These are phyloP conservation scores for Beris chalybata DNA, from an alignment of 2,888 invertebrate genomes.

Conservation along the genomic window DNA sequence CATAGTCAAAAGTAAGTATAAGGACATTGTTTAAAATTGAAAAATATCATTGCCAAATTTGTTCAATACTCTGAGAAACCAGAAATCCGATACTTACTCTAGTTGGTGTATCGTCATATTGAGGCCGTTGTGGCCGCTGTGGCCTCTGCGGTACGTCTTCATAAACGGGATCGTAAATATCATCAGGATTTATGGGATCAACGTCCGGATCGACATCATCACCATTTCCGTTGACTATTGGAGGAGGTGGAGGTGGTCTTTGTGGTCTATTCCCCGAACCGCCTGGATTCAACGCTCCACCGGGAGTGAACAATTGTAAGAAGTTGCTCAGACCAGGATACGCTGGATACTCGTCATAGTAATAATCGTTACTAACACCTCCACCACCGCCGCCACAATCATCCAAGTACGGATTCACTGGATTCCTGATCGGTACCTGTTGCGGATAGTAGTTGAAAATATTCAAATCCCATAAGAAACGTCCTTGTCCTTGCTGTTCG, in stretches of 20 bases:
- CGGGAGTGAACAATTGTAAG: constrained; percentile 49
- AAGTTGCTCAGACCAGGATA: constrained; percentile 45
- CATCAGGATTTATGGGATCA: constrained; percentile 21
- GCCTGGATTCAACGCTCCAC: constrained; percentile 47
- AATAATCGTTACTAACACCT: neutral
- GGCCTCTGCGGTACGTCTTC: constrained; percentile 29
- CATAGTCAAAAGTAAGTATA: no score
- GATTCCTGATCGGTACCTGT: neutral
- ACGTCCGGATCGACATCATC: constrained; percentile 19
- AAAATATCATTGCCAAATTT: no score
- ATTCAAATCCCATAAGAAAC: constrained; percentile 53
- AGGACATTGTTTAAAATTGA: no score
- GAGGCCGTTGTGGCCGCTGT: constrained; percentile 1
- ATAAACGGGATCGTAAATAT: constrained; percentile 35
- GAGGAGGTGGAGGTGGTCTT: neutral
- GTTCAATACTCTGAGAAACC: neutral
- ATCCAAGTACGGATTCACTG: neutral
- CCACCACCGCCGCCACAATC: constrained; percentile 1
- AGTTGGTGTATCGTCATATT: constrained; percentile 26
- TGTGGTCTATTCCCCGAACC: constrained; percentile 40
- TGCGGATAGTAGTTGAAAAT: constrained; percentile 49
- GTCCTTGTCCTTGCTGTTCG: constrained; percentile 46
- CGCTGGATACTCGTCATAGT: neutral
- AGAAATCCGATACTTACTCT: constrained; percentile 19
- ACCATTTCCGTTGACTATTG: neutral